These are phyloP conservation scores for Sepioteuthis lessoniana DNA, from an alignment of 2,888 invertebrate species.

Conservation along the genomic window DNA sequence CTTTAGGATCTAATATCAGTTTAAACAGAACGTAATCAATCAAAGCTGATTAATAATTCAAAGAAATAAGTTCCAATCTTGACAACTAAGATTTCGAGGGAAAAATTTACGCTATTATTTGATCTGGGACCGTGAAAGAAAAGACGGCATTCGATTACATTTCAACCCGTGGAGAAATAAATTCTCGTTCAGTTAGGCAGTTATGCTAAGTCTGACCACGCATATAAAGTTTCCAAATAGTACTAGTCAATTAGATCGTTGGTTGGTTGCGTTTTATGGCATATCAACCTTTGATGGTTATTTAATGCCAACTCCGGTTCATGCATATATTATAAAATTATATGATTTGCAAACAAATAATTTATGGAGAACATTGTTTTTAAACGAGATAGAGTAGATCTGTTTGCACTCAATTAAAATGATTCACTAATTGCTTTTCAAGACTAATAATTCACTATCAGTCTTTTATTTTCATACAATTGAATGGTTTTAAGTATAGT, in stretches of 20 bases:
- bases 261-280: no score
- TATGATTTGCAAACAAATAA: no score
- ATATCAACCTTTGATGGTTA: no score
- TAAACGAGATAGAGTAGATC: no score
- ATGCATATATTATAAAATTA: no score
- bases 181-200: neutral
- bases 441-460: no score
- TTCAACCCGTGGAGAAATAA: constrained; percentile 33
- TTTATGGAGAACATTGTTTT: no score
- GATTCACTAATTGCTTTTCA: no score
- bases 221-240: neutral
- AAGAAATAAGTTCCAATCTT: neutral
- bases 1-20: neutral
- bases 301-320: no score
- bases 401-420: no score
- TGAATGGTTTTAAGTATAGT: no score
- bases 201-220: neutral
- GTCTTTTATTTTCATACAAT: no score
- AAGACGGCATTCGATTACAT: neutral
- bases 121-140: neutral
- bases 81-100: neutral
- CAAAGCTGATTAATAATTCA: neutral
- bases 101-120: constrained; percentile 11
- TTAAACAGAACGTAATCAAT: neutral
- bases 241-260: neutral